Evolutionary conservation across 2,113 vertebrate genomes (phyloP).

Genomic region (Struthidea cinerea): DNA sequence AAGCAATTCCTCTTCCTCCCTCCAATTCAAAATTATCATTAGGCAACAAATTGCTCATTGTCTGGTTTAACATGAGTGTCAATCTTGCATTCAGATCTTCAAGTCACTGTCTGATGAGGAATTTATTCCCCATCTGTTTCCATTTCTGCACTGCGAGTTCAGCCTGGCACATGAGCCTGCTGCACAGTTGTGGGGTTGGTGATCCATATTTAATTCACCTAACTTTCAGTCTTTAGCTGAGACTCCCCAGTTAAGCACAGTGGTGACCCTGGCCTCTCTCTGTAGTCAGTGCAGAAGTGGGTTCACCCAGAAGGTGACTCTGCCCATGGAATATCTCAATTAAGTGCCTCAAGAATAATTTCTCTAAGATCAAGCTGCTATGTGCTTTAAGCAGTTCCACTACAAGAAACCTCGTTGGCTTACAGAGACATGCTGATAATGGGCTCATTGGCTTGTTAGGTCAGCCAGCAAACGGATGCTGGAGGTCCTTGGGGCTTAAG

Average conservation of each 20-base stretch:
- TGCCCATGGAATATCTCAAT: background rate
- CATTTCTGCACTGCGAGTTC: background rate
- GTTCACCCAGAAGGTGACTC: constrained; percentile 12
- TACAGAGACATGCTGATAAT: background rate
- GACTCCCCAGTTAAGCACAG: background rate
- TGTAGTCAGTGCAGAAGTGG: background rate
- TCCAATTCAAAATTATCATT: background rate
- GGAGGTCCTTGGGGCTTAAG: constrained; percentile 16
- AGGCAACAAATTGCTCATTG: constrained; percentile 5
- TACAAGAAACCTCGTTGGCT: background rate
- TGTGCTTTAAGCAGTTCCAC: background rate
- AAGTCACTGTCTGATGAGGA: background rate
- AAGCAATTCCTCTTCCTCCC: background rate
- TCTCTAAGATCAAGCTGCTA: background rate
- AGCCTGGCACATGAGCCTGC: background rate
- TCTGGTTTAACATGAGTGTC: background rate
- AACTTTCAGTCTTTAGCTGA: background rate
- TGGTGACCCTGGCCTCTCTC: background rate
- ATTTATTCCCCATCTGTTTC: constrained; percentile 17
- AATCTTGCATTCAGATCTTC: background rate
- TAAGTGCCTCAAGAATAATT: background rate
- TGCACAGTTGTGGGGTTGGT: background rate
- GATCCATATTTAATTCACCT: constrained; percentile 9
- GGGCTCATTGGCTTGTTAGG: constrained; percentile 35
- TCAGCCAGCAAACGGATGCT: background rate